These are phyloP conservation scores for Stegastes partitus DNA, from an alignment of 2,113 vertebrate genomes.

Conservation along the genomic window DNA sequence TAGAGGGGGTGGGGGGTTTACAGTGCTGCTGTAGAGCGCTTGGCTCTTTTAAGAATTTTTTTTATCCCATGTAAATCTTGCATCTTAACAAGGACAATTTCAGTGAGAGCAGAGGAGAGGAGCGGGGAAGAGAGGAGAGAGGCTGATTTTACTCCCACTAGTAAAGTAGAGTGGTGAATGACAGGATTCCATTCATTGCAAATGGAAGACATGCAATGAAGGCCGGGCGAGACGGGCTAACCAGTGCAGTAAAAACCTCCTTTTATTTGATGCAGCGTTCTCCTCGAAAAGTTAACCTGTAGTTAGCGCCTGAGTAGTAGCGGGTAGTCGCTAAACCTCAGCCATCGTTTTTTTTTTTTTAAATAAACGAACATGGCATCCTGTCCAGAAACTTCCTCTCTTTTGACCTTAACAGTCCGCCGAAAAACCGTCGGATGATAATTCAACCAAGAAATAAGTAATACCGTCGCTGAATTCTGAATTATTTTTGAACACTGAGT, in stretches of 20 bases:
- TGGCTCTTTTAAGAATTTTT: conserved; percentile 52
- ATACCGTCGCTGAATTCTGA: background rate
- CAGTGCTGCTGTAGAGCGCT: conserved; percentile 2
- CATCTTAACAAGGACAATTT: conserved; percentile 51
- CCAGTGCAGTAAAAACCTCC: conserved; percentile 47
- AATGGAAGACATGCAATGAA: conserved; percentile 40
- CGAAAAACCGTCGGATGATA: conserved; percentile 11
- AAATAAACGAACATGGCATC: conserved; percentile 33
- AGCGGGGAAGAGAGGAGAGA: background rate
- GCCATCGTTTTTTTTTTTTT: conserved; percentile 34
- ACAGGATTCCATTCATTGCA: conserved; percentile 50
- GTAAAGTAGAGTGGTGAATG: conserved; percentile 42
- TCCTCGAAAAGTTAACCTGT: conserved; percentile 33
- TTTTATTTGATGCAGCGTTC: conserved; percentile 33
- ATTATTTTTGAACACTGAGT: conserved; percentile 6
- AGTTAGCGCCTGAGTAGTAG: conserved; percentile 34
- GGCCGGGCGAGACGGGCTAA: conserved; percentile 19
- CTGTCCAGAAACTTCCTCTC: conserved; percentile 17
- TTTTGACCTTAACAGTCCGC: conserved; percentile 23
- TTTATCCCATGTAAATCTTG: conserved; percentile 62
- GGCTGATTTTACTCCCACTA: conserved; percentile 20
- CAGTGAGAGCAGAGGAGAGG: conserved; percentile 9
- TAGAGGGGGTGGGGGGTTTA: background rate
- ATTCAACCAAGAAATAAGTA: conserved; percentile 11
- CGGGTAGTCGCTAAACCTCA: conserved; percentile 40